Conservation (phyloP, 2,113 vertebrate genomes). For the Sciurus niger region DNA sequence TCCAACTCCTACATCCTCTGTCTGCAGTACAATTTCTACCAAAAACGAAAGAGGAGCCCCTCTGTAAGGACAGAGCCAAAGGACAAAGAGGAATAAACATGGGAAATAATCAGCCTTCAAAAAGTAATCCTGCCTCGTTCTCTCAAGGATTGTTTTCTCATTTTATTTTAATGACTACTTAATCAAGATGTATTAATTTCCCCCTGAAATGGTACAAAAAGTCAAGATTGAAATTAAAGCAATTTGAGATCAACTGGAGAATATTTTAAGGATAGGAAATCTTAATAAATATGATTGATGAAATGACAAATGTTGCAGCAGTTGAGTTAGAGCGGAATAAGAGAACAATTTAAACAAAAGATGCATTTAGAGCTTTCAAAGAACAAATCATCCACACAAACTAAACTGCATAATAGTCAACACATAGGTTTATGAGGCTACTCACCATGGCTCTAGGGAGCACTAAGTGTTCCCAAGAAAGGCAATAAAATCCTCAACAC, state of each 20-base stretch:
- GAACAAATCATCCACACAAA: background rate
- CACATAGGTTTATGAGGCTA: background rate
- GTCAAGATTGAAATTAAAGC: conserved; percentile 75
- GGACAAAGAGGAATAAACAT: conserved; percentile 57
- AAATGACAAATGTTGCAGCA: conserved; percentile 56
- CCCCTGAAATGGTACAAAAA: conserved; percentile 72
- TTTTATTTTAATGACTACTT: conserved; percentile 82
- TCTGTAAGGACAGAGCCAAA: background rate
- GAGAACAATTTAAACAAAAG: conserved; percentile 79
- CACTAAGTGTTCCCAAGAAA: background rate
- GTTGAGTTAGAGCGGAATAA: conserved; percentile 30
- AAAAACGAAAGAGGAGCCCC: background rate
- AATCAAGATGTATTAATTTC: conserved; percentile 83
- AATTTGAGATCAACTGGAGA: conserved; percentile 72
- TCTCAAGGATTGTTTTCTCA: conserved; percentile 79
- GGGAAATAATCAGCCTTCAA: conserved; percentile 67
- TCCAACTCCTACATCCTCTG: background rate
- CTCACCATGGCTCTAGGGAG: background rate
- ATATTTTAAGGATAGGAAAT: conserved; percentile 72
- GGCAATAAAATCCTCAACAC: background rate
- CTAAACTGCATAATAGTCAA: background rate
- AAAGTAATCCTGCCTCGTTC: conserved; percentile 61
- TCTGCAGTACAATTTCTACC: conserved; percentile 32
- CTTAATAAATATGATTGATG: conserved; percentile 77
- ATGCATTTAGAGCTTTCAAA: conserved; percentile 59